Evolutionary conservation across 2,888 invertebrate genomes (phyloP).

Genomic region (Epistrophe grossulariae): DNA sequence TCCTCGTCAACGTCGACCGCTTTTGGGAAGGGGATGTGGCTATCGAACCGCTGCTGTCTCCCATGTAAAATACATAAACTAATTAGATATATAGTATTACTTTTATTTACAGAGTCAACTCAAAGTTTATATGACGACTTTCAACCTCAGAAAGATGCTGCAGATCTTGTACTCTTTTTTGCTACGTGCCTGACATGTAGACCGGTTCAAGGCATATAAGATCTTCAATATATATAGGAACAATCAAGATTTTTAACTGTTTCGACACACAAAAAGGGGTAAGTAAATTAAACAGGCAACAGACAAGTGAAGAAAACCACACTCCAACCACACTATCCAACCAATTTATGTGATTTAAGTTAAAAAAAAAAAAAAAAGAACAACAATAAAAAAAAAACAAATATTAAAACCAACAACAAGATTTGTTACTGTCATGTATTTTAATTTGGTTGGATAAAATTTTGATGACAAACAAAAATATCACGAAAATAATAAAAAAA

Average conservation of each 20-base stretch:
- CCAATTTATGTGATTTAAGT: constrained; percentile 63
- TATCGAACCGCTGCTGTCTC: too few relatives aligned
- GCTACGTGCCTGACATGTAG: constrained; percentile 9
- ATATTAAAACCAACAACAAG: constrained; percentile 29
- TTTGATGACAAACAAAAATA: constrained; percentile 39
- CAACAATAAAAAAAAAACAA: constrained; percentile 16
- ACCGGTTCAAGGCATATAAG: constrained; percentile 64
- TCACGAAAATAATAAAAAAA: background rate
- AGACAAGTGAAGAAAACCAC: constrained; percentile 59
- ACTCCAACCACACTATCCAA: constrained; percentile 43
- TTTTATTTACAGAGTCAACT: too few relatives aligned
- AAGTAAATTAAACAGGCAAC: constrained; percentile 41
- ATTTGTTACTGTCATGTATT: constrained; percentile 57
- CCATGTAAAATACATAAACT: too few relatives aligned
- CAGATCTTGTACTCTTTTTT: background rate
- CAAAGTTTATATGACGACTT: too few relatives aligned
- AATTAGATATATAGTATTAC: too few relatives aligned
- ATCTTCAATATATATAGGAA: constrained; percentile 48
- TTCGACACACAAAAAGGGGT: constrained; percentile 54
- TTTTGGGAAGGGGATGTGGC: too few relatives aligned
- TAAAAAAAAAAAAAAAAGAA: constrained; percentile 8
- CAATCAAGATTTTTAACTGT: constrained; percentile 52
- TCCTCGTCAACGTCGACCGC: too few relatives aligned
- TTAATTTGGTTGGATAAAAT: constrained; percentile 51
- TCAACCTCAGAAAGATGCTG: background rate